Evolutionary conservation across 2,113 vertebrate genomes (phyloP).

Genomic region (Edolisoma coerulescens): DNA sequence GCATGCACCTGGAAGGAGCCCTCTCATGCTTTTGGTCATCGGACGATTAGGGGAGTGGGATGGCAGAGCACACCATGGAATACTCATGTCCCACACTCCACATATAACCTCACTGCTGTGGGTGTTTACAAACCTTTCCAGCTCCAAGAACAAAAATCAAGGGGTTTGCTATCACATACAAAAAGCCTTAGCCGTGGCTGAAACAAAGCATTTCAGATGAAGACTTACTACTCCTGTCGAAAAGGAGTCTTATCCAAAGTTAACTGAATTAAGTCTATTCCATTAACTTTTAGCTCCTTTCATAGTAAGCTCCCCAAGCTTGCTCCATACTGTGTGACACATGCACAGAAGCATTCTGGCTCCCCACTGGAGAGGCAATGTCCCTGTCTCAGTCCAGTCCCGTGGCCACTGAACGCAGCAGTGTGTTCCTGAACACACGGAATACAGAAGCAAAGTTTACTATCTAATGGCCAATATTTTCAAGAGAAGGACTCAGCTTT

Average conservation of each 20-base stretch:
- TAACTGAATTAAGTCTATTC: not conserved
- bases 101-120: not conserved
- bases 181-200: not conserved
- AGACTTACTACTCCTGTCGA: not conserved
- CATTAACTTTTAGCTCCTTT: not conserved
- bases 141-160: not conserved
- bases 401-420: not conserved
- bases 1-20: not conserved
- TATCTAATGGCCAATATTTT: not conserved
- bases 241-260: not conserved
- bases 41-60: not conserved
- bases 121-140: not conserved
- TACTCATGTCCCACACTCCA: not conserved
- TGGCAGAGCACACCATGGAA: not conserved
- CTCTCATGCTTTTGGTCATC: not conserved
- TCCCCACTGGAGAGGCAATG: fast-evolving
- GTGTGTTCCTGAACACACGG: not conserved
- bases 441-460: not conserved
- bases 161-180: not conserved
- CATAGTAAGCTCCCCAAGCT: not conserved
- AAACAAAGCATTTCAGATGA: not conserved
- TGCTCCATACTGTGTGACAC: not conserved
- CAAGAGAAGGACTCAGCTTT: not conserved
- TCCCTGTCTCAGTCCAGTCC: not conserved
- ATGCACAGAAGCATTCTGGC: not conserved